Conservation (phyloP, 1,140 invertebrate species). For the Drosophila teissieri region DNA sequence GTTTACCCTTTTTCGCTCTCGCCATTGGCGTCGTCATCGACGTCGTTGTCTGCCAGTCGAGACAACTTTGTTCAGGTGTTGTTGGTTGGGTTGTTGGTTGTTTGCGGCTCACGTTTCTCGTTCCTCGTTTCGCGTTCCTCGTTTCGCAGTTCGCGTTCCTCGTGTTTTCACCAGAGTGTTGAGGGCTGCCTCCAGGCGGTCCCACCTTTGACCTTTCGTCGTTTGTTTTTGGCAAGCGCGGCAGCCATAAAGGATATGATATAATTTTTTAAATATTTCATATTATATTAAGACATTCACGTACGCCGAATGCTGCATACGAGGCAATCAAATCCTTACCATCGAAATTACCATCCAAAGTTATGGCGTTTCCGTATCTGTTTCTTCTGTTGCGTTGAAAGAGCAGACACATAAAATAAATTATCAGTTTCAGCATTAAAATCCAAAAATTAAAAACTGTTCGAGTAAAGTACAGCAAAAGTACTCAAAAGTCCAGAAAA, state of each 20-base stretch:
- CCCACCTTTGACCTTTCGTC: constrained; percentile 72
- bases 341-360: background rate
- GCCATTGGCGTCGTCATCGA: constrained; percentile 44
- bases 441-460: no score
- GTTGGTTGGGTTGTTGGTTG: constrained; percentile 57
- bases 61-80: constrained; percentile 71
- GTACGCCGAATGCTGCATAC: background rate
- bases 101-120: constrained; percentile 55
- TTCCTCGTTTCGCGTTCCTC: no score
- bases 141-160: background rate
- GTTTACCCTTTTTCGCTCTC: constrained; percentile 27
- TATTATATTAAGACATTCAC: constrained; percentile 16
- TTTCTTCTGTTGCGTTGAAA: no score
- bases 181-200: constrained; percentile 31
- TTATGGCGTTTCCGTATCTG: no score
- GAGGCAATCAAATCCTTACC: background rate
- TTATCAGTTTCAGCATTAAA: no score
- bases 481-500: no score
- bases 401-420: no score
- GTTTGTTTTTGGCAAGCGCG: constrained; percentile 44
- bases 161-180: constrained; percentile 52
- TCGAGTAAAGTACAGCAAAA: no score
- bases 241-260: constrained; percentile 39
- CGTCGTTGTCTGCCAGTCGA: constrained; percentile 45
- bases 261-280: constrained; percentile 43